A percentile compares a stretch with the other conserved stretches of the same genome.
These are phyloP conservation scores for Hipparchia semele DNA, from an alignment of 2,888 invertebrate genomes.

Conservation along the genomic window DNA sequence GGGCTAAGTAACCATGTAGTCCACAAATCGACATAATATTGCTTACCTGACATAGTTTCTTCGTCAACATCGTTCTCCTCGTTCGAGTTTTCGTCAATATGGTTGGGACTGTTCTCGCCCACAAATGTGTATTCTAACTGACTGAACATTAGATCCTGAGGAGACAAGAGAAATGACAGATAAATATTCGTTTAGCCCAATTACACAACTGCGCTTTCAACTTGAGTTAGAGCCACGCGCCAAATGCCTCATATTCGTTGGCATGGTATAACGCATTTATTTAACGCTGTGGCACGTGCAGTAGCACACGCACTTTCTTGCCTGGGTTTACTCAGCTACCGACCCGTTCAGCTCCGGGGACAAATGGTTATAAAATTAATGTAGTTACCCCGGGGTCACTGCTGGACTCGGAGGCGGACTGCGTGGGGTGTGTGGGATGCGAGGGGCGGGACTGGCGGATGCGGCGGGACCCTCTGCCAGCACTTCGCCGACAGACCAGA, in stretches of 20 bases:
- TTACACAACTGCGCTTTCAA: too few species aligned
- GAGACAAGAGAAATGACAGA: slow-evolving; percentile 9
- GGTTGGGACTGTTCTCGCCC: slow-evolving; percentile 81
- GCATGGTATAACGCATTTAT: too few species aligned
- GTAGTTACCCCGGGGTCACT: slow-evolving; percentile 72
- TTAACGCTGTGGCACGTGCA: too few species aligned
- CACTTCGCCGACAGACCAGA: background rate
- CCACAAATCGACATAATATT: background rate
- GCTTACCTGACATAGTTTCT: slow-evolving; percentile 90
- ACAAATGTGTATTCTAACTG: slow-evolving; percentile 85
- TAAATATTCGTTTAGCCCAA: background rate
- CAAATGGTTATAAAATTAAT: background rate
- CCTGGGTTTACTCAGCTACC: background rate
- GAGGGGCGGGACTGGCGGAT: too few species aligned
- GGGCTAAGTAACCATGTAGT: too few species aligned
- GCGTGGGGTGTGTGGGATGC: slow-evolving; percentile 20
- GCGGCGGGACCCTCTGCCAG: background rate
- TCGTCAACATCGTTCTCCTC: slow-evolving; percentile 95
- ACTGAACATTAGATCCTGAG: slow-evolving; percentile 76
- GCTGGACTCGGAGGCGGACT: slow-evolving; percentile 66
- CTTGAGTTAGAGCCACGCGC: too few species aligned
- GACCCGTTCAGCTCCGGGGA: background rate
- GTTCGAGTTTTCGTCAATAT: slow-evolving; percentile 86
- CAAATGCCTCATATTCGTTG: too few species aligned
- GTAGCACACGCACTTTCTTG: too few species aligned